phyloP scores from a whole-genome alignment of 1,140 invertebrate species.

The Polyergus mexicanus region DNA sequence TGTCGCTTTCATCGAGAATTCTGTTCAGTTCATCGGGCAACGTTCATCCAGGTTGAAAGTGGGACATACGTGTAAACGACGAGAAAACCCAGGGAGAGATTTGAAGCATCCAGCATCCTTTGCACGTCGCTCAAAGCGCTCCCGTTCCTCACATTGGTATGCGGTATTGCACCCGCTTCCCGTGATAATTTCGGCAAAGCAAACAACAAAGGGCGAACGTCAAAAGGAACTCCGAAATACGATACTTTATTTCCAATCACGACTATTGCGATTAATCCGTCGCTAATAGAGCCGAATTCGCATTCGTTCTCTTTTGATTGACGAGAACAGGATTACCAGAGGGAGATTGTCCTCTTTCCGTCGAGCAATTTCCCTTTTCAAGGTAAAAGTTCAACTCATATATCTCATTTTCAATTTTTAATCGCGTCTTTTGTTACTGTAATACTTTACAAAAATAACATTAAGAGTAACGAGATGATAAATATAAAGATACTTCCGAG shows the following conservation, averaged over 20 bases:
- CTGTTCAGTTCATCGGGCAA: constrained; percentile 37
- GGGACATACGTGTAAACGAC: constrained; percentile 48
- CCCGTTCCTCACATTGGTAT: constrained; percentile 16
- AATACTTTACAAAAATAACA: not conserved
- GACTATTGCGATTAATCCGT: constrained; percentile 25
- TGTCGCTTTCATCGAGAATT: constrained; percentile 50
- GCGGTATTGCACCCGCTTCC: constrained; percentile 22
- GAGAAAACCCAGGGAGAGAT: constrained; percentile 3
- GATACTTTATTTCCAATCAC: constrained; percentile 39
- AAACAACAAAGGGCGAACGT: constrained; percentile 42
- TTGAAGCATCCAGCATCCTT: constrained; percentile 27
- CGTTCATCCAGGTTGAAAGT: constrained; percentile 23
- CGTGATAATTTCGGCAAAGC: constrained; percentile 39
- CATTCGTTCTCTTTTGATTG: not conserved
- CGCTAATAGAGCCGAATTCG: constrained; percentile 43
- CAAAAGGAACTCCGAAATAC: constrained; percentile 21
- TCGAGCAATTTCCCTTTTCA: not conserved
- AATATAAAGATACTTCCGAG: not conserved
- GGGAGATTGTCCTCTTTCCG: constrained; percentile 5
- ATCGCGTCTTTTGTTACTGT: not conserved
- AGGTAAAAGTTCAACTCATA: not conserved
- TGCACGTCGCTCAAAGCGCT: constrained; percentile 32
- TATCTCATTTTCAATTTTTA: not conserved
- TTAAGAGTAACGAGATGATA: not conserved
- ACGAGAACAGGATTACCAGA: not conserved